Evolutionary conservation across 1,140 invertebrate genomes (phyloP).

Genomic region (Asobara japonica): DNA sequence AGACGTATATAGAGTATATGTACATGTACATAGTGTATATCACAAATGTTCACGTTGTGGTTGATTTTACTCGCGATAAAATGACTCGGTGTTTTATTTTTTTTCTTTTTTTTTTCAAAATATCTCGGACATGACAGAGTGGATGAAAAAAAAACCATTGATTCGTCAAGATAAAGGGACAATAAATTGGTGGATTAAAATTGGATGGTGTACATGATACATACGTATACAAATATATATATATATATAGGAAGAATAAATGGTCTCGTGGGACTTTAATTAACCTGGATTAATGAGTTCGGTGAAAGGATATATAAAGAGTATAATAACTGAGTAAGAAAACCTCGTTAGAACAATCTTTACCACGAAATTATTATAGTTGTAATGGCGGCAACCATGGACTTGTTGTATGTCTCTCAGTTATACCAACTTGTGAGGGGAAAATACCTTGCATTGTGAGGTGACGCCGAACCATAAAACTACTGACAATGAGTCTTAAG

Average conservation of each 20-base stretch:
- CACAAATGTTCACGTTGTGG: conserved; percentile 5
- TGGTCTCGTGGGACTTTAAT: neutral
- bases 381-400: neutral
- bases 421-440: neutral
- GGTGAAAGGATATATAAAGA: conserved; percentile 17
- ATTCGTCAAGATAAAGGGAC: too few species aligned
- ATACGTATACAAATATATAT: too few species aligned
- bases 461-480: neutral
- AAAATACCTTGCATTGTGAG: conserved; percentile 11
- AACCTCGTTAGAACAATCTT: conserved; percentile 10
- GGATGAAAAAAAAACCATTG: neutral
- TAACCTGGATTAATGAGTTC: conserved; percentile 10
- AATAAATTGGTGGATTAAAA: too few species aligned
- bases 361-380: conserved; percentile 14
- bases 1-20: conserved; percentile 15
- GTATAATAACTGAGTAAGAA: conserved; percentile 14
- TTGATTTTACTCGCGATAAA: neutral
- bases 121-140: neutral
- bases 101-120: neutral
- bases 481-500: neutral
- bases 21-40: neutral
- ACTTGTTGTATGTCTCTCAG: neutral
- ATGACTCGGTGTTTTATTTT: neutral
- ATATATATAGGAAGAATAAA: conserved; percentile 13
- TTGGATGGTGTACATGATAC: too few species aligned